Conservation (phyloP, 35 echinoderm and acorn worm species). For the Holothuria glaberrima region DNA sequence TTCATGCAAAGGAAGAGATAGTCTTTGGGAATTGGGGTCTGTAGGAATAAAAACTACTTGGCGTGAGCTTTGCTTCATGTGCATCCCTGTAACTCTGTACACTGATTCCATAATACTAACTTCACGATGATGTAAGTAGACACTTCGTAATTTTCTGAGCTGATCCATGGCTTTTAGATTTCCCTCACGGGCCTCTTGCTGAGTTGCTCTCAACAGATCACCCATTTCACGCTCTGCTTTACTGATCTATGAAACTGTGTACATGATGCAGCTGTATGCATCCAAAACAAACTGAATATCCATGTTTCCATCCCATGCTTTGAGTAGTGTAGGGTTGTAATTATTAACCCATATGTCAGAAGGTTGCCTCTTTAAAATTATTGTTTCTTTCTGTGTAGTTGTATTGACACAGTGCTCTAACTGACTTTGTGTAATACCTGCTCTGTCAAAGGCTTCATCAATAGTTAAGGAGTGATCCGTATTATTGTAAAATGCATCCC, state of each 20-base stretch:
- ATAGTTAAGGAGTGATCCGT: conserved; percentile 5
- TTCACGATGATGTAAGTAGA: conserved; percentile 63
- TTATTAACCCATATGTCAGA: too few relatives aligned
- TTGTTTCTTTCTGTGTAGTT: conserved; percentile 33
- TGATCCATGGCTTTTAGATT: conserved; percentile 4
- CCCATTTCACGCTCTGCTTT: conserved; percentile 62
- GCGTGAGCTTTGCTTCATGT: conserved; percentile 51
- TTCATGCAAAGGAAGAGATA: conserved; percentile 15
- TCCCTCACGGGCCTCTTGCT: conserved; percentile 55
- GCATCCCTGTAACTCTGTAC: conserved; percentile 47
- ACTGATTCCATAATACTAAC: conserved; percentile 51
- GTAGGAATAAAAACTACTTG: conserved; percentile 48
- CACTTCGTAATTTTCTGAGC: conserved; percentile 34
- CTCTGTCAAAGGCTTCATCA: conserved; percentile 40
- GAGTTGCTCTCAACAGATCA: conserved; percentile 35
- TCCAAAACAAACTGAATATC: too few relatives aligned
- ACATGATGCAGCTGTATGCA: conserved; percentile 60
- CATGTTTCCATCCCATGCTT: too few relatives aligned
- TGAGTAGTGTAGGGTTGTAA: too few relatives aligned
- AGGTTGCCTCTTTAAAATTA: too few relatives aligned
- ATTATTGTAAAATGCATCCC: conserved; percentile 14
- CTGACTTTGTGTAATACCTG: conserved; percentile 23
- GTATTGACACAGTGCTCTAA: neutral
- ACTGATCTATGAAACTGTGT: conserved; percentile 55
- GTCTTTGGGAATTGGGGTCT: conserved; percentile 18